Percentiles rank a stretch among this genome's conserved stretches.
Conservation (phyloP, 2,113 vertebrate species). For the Columbina picui region DNA sequence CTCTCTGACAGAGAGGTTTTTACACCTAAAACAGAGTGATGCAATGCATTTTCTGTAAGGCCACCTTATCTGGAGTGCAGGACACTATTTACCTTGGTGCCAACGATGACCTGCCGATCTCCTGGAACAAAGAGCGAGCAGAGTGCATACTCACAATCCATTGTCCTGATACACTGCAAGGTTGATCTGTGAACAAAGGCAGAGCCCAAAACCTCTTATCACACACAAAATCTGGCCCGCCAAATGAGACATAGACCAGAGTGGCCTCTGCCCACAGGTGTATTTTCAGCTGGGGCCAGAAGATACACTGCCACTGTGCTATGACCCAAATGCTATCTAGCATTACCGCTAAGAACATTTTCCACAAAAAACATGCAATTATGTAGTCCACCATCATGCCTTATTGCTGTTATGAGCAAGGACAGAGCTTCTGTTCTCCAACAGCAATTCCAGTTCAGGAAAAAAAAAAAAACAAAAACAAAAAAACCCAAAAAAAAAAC, state of each 20-base stretch:
- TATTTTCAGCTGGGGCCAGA: not conserved
- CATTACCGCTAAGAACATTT: not conserved
- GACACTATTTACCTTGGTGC: constrained; percentile 85
- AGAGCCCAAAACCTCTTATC: not conserved
- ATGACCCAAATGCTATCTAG: not conserved
- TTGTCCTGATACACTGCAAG: constrained; percentile 93
- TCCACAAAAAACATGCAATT: not conserved
- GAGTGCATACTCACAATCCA: constrained; percentile 92
- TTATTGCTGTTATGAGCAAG: not conserved
- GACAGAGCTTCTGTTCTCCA: not conserved
- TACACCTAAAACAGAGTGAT: not conserved
- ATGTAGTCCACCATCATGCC: not conserved
- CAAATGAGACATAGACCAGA: not conserved
- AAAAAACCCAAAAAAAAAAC: too few species aligned
- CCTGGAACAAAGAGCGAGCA: constrained; percentile 95
- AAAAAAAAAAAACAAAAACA: too few species aligned
- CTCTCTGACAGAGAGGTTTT: not conserved
- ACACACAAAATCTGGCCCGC: not conserved
- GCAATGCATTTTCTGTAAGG: not conserved
- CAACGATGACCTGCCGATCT: constrained; percentile 92
- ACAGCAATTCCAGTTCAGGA: not conserved
- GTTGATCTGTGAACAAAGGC: constrained; percentile 79
- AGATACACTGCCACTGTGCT: not conserved
- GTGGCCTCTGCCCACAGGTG: not conserved
- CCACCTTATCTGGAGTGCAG: not conserved